phyloP scores from a whole-genome alignment of 2,113 vertebrate species.

The Nesogale talazaci region DNA sequence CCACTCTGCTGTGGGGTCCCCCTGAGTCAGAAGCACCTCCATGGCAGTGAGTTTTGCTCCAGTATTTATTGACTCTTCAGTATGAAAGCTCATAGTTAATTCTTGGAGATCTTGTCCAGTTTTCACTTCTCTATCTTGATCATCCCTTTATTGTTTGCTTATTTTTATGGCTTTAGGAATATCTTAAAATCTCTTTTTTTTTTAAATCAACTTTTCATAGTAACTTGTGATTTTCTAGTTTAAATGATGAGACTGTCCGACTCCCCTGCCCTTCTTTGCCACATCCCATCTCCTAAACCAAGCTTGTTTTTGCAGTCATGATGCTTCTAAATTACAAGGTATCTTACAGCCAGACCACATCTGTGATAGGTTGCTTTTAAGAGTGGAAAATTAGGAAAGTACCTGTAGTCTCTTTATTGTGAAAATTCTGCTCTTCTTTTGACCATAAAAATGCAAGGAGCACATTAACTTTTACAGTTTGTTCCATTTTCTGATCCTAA shows the following conservation, averaged over 20 bases:
- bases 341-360: neutral
- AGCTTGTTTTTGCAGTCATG: neutral
- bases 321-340: neutral
- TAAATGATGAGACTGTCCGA: neutral
- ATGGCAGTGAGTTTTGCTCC: too few species aligned
- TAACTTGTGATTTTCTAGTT: slow-evolving; percentile 12
- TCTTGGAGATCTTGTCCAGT: too few species aligned
- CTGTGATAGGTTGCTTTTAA: neutral
- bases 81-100: too few species aligned
- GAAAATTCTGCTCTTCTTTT: neutral
- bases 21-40: too few species aligned
- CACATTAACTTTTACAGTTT: neutral
- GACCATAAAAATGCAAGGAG: neutral
- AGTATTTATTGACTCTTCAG: too few species aligned
- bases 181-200: neutral
- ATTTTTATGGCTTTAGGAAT: neutral
- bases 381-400: neutral
- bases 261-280: fast-evolving
- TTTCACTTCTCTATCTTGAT: too few species aligned
- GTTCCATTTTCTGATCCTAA: neutral
- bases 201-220: neutral
- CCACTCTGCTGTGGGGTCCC: too few species aligned
- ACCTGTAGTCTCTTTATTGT: neutral
- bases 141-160: neutral
- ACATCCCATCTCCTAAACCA: neutral